Base-by-base conservation (phyloP, 2,797 vertebrate genomes). In the Craterocephalus amniculus region DNA sequence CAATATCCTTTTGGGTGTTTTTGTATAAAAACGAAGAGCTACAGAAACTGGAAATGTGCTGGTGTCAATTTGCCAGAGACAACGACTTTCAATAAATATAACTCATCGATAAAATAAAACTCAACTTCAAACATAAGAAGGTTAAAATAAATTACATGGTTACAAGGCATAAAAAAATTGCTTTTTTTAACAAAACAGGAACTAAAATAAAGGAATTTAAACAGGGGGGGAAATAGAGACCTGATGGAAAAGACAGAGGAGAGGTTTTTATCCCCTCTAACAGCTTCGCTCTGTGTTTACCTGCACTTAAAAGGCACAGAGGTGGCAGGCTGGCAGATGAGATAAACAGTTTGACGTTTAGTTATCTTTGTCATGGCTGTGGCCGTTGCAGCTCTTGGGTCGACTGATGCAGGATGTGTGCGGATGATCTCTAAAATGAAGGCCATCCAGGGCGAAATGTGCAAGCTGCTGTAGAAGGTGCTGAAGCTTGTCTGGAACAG, bases 311-410 rank as follows among this genome's bases (percentile, higher is more conserved):
- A 83, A 92, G 88, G 87, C 86, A 89, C 83, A 57, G 55, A 61
- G 68, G 81, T 58, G 63, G 20, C 29, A 31, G 29, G 60, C 26
- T 22, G 26, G 29, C 0, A 52, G 0, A 62, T 59, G 31, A 69
- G 56, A 64, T 49, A 56, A 52, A 55, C 4, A 27, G 54, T 85
- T 48, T 68, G 67, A 36, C 11, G 18, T 24, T 93, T 91, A 97
- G 87, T 96, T 91, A 31, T 94, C 87, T 88, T 97, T 97, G 92
- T 84, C 49, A 64, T 18, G 56, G 5, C 27, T 92, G 43, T 94
- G 93, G 4, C 95, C 95, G 57, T 95, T 96, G 93, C 95, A 95
- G 81, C 92, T 94, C 27, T 91, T 93, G 22, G 88, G 84, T 70
- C 67, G 73, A 8, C 20, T 4, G 2, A 90, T 0, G 72, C 81